These are phyloP conservation scores for Poeciliopsis turneri DNA, from an alignment of 2,797 vertebrate genomes.

Conservation along the genomic window DNA sequence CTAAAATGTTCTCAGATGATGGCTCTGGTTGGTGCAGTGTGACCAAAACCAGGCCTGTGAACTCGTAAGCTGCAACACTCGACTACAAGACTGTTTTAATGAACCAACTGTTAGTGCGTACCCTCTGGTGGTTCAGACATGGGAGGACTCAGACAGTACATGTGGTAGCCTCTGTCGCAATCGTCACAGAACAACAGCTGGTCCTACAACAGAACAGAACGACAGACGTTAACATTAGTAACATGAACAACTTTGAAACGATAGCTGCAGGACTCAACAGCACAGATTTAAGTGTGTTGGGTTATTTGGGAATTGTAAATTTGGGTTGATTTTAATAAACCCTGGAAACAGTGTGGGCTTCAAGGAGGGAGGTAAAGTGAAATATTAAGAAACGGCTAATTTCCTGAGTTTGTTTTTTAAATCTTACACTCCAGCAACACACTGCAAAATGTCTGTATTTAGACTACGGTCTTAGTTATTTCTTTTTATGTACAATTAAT, in stretches of 20 bases:
- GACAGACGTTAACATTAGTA: conserved; percentile 12
- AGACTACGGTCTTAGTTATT: background rate
- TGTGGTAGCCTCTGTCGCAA: conserved; percentile 93
- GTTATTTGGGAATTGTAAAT: conserved; percentile 16
- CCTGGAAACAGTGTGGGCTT: background rate
- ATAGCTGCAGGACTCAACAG: conserved; percentile 9
- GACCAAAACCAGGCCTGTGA: conserved; percentile 11
- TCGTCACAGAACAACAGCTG: conserved; percentile 94
- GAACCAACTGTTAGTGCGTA: conserved; percentile 61
- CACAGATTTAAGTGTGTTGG: conserved; percentile 8
- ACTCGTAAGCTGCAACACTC: background rate
- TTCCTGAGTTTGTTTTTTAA: background rate
- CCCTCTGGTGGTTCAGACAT: conserved; percentile 95
- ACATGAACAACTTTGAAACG: conserved; percentile 10
- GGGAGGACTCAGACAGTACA: conserved; percentile 93
- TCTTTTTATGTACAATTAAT: background rate
- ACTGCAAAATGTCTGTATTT: background rate
- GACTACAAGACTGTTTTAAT: background rate
- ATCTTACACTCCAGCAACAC: background rate
- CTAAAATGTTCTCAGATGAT: conserved; percentile 10
- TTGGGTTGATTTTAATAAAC: background rate
- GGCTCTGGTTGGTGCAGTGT: conserved; percentile 1
- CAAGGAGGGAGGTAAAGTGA: background rate
- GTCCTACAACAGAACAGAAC: conserved; percentile 79
- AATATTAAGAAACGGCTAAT: conserved; percentile 1